Percentiles rank a stretch among this genome's conserved stretches.
These are phyloP conservation scores for Ips nitidus DNA, from an alignment of 1,140 invertebrate species.

Conservation along the genomic window DNA sequence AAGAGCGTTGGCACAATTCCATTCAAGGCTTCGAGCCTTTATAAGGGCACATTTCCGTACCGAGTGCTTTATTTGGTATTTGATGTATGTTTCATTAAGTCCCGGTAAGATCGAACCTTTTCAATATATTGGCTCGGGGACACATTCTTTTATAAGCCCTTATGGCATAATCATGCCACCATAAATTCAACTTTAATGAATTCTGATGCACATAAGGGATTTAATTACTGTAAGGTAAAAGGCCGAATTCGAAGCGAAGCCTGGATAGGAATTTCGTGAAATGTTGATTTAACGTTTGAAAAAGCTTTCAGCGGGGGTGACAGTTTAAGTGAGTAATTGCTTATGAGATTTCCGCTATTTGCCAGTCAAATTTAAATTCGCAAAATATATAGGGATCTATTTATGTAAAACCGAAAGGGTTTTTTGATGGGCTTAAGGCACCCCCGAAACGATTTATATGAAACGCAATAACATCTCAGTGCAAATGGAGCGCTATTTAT, in stretches of 20 bases:
- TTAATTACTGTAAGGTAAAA: too few species aligned
- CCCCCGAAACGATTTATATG: slow-evolving; percentile 26
- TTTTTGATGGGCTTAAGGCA: slow-evolving; percentile 32
- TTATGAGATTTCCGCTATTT: slow-evolving; percentile 23
- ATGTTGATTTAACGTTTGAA: background rate
- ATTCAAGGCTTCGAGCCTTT: slow-evolving; percentile 1
- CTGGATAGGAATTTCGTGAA: background rate
- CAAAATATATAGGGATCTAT: slow-evolving; percentile 9
- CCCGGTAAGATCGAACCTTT: background rate
- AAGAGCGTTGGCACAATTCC: slow-evolving; percentile 4
- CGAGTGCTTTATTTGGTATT: slow-evolving; percentile 8
- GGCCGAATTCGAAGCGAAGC: too few species aligned
- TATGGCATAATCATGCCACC: too few species aligned
- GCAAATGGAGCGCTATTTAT: slow-evolving; percentile 31
- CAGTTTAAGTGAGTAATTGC: slow-evolving; percentile 26
- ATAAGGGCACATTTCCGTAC: background rate
- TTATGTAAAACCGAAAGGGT: slow-evolving; percentile 5
- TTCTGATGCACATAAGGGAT: too few species aligned
- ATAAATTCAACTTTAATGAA: too few species aligned
- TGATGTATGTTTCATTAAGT: slow-evolving; percentile 14
- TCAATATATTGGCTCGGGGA: too few species aligned
- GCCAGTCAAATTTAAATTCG: slow-evolving; percentile 28
- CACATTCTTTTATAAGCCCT: too few species aligned
- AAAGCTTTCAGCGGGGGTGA: background rate
- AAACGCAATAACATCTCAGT: slow-evolving; percentile 34